Evolutionary conservation across 2,113 vertebrate genomes (phyloP), one percentile per base, ranked within the genome.

Genomic region (Onychorhynchus coronatus): DNA sequence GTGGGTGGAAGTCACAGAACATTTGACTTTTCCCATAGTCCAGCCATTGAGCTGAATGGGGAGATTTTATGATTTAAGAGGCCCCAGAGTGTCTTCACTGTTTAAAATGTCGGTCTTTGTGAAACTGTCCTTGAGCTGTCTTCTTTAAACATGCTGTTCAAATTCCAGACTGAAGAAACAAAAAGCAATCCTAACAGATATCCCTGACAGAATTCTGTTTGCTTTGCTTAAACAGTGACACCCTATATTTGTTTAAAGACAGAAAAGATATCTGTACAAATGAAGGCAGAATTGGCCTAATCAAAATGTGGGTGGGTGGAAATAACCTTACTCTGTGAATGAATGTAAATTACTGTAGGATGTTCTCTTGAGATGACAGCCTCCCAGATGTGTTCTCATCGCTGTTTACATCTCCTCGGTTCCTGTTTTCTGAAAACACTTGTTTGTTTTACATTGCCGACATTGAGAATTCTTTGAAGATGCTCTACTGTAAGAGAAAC

Each of bases 401-500:
- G 9, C 78, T 92, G 65, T 93, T 96, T 97, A 76, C 58, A 92
- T 95, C 65, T 74, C 11, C 53, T 89, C 49, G 16, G 86, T 95
- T 97, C 94, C 94, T 92, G 92, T 94, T 93, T 82, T 91, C 55
- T 66, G 66, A 81, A 94, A 89, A 70, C 42, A 56, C 41, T 90
- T 46, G 24, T 77, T 96, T 94, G 47, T 16, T 90, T 91, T 63
- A 71, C 63, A 35, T 66, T 90, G 50, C 61, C 90, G 72, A 88
- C 83, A 77, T 79, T 67, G 85, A 46, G 5, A 31, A 86, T 41
- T 71, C 68, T 95, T 92, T 93, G 76, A 95, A 94, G 72, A 91
- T 90, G 39, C 46, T 58, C 55, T 85, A 13, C 59, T 73, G 9
- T 58, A 71, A 74, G 50, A 96, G 90, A 75, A 85, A 62, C 10